Evolutionary conservation across 2,113 vertebrate species (phyloP).

Genomic region (Scartelaos histophorus): DNA sequence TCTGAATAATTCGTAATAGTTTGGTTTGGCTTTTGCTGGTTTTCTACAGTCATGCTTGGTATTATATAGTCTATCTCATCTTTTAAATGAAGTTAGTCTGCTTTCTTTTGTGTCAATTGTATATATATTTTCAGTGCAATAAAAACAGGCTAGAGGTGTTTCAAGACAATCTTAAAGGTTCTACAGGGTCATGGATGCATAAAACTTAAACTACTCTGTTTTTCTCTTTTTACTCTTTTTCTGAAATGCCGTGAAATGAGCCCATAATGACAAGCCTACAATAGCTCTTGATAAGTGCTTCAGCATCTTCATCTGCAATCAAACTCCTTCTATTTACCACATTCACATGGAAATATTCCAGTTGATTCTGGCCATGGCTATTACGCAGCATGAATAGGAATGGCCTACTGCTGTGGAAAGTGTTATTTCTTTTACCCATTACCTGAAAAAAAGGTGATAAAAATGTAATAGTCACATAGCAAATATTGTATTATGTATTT

Average conservation of each 20-base stretch:
- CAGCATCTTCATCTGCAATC: conserved; percentile 26
- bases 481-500: background rate
- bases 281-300: conserved; percentile 25
- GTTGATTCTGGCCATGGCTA: conserved; percentile 6
- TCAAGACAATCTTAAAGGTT: background rate
- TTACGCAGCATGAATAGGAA: conserved; percentile 23
- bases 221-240: conserved; percentile 8
- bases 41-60: too few relatives aligned
- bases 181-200: conserved; percentile 27
- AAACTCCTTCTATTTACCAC: conserved; percentile 30
- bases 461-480: conserved; percentile 23
- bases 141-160: background rate
- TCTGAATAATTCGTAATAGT: too few relatives aligned
- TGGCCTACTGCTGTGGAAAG: conserved; percentile 2
- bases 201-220: conserved; percentile 24
- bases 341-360: conserved; percentile 23
- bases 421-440: conserved; percentile 33
- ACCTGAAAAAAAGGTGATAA: conserved; percentile 30
- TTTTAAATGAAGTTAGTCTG: too few relatives aligned
- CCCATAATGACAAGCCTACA: conserved; percentile 34
- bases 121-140: background rate
- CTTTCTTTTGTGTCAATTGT: background rate
- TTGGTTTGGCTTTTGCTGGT: too few relatives aligned
- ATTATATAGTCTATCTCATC: too few relatives aligned
- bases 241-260: conserved; percentile 33